Base-by-base conservation (phyloP, 2,797 vertebrate genomes). In the Rhinophrynus dorsalis region DNA sequence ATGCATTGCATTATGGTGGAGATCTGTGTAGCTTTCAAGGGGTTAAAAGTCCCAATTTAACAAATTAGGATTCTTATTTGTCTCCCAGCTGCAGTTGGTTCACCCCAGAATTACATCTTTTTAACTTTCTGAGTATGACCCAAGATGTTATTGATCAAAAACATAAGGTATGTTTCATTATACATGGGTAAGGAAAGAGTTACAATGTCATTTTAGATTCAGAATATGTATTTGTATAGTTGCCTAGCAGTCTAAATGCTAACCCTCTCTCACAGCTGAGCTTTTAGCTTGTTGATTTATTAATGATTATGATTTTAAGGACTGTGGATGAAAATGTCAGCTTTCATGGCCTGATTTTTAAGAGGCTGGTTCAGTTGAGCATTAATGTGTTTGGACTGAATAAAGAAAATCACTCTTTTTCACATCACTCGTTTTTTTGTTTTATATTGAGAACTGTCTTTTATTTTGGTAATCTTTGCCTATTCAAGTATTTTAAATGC, bases 281-380 rank as follows among this genome's bases (percentile, higher is more conserved):
- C 68, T 72, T 61, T 72, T 33, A 72, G 60, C 29, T 24, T 58
- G 32, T 32, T 72, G 60, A 72, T 58, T 72, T 72, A 72, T 72
- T 72, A 58, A 72, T 72, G 61, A 65, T 51, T 72, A 58, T 58
- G 52, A 57, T 64, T 71, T 71, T 71, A 64, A 50, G 50, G 59
- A 20, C 68, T 59, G 8, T 6, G 18, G 23, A 71, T 63, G 59
- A 30, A 63, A 72, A 58, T 58, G 60, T 72, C 68, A 72, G 44
- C 51, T 58, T 72, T 58, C 68, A 58, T 72, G 68, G 60, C 52
- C 60, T 72, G 52, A 72, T 72, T 72, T 71, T 72, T 48, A 29
- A 72, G 52, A 72, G 61, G 44, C 27, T 50, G 51, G 68, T 65
- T 64, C 26, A 50, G 40, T 44, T 65, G 33, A 42, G 51, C 52